Evolutionary conservation across 1,140 invertebrate species (phyloP), one percentile per base, ranked within the genome.

Genomic region (Leptinotarsa defecta): DNA sequence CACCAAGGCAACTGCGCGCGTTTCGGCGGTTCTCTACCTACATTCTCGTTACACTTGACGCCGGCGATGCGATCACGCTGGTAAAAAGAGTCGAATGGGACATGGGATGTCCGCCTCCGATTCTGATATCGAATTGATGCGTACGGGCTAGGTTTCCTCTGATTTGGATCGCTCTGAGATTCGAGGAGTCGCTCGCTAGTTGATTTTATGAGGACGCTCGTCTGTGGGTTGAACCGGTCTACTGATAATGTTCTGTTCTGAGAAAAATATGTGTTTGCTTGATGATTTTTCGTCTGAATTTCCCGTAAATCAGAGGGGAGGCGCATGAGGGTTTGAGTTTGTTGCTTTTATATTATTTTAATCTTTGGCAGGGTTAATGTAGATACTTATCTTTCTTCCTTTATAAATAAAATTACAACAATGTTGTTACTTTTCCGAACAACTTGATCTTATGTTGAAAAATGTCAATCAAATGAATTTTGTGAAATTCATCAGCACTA

Each of bases 61-160:
- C 52, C 52, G 17, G 52, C 52, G 52, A 57, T 57, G 52, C 52
- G 52, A 57, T 57, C 52, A 57, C 52, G 52, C 17, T 57, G 52
- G 52, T 15, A 57, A 43, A 57, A 57, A 57, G 52, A 57, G 52
- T 57, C 15, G 52, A 57, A 57, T 57, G 52, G 52, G 52, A 57
- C 52, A 57, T 57, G 52, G 52, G 52, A 57, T 57, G 52, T 57
- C 79, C 79, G 74, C 71, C 71, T 72, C 74, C 71, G 71, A 74
- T 75, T 27, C 77, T 71, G 79, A 83, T 81, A 79, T 79, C 78
- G 81, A 83, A 81, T 80, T 80, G 81, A 83, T 80, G 80, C 79
- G 81, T 78, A 77, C 77, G 76, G 81, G 78, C 70, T 71, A 73
- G 77, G 77, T 77, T 52, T 57, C 52, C 52, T 57, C 70, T 74